phyloP scores from a whole-genome alignment of 2,797 vertebrate species.

The Argyrosomus regius region DNA sequence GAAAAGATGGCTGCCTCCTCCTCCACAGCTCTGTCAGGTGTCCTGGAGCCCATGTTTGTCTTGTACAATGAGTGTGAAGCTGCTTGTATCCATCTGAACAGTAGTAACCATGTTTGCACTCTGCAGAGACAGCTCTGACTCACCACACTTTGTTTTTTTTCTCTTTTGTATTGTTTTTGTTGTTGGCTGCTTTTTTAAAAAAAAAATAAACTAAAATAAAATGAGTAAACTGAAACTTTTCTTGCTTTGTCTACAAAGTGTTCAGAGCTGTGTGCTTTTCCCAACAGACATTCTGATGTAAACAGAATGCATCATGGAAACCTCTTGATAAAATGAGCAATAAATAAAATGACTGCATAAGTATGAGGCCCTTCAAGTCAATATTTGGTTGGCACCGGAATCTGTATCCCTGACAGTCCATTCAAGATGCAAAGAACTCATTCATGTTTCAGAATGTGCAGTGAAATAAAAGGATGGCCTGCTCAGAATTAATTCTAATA shows the following conservation, averaged over 20 bases:
- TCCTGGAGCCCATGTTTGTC: neutral
- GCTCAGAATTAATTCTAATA: too few relatives aligned
- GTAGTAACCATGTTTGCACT: constrained; percentile 4
- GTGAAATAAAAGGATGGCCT: too few relatives aligned
- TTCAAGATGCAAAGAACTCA: too few relatives aligned
- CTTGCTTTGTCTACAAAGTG: neutral
- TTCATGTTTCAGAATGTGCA: too few relatives aligned
- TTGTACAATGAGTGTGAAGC: neutral
- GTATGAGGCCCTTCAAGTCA: too few relatives aligned
- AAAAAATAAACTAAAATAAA: constrained; percentile 48
- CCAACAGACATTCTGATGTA: too few relatives aligned
- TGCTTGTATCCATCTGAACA: constrained; percentile 15
- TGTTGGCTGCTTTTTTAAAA: constrained; percentile 36
- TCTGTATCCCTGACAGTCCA: too few relatives aligned
- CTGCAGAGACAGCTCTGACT: constrained; percentile 25
- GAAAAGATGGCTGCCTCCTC: neutral
- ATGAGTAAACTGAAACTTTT: constrained; percentile 55
- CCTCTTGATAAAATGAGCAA: too few relatives aligned
- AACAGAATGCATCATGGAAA: too few relatives aligned
- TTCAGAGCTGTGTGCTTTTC: neutral
- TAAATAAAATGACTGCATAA: too few relatives aligned
- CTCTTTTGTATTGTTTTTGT: constrained; percentile 37
- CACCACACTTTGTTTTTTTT: constrained; percentile 35
- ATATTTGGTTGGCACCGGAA: too few relatives aligned
- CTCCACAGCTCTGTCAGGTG: neutral